Conservation (phyloP, 1,140 invertebrate genomes). For the Pseudomyrmex gracilis region DNA sequence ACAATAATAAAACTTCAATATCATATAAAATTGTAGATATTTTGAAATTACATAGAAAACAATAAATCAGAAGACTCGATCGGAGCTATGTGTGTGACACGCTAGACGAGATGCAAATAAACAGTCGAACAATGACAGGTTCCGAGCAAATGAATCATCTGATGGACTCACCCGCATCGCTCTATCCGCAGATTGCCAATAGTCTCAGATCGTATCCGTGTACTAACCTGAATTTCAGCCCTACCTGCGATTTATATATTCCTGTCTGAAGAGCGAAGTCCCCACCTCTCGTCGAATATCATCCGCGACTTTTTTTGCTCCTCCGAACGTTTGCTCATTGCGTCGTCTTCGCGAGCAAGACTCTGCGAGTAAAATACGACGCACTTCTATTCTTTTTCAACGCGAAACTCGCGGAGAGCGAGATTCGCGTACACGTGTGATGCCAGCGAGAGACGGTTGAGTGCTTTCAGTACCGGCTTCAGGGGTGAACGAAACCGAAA, state of each 20-base stretch:
- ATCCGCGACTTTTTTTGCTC: conserved; percentile 59
- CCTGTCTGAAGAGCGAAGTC: conserved; percentile 55
- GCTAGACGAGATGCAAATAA: neutral
- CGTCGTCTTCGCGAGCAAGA: conserved; percentile 39
- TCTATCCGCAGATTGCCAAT: conserved; percentile 65
- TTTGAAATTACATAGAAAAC: neutral
- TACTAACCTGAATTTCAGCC: conserved; percentile 78
- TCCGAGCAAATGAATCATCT: neutral
- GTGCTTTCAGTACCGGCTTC: conserved; percentile 1
- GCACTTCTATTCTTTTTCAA: conserved; percentile 23
- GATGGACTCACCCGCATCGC: conserved; percentile 73
- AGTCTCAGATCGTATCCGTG: conserved; percentile 61
- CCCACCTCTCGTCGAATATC: conserved; percentile 63
- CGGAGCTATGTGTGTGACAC: neutral
- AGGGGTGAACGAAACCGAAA: neutral
- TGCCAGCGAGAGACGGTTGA: neutral
- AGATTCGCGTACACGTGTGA: neutral
- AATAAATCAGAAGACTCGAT: neutral
- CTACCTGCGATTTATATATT: conserved; percentile 80
- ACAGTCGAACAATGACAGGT: neutral
- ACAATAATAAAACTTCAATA: neutral
- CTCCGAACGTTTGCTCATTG: conserved; percentile 45
- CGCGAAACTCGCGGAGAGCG: conserved; percentile 13
- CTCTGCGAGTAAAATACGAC: conserved; percentile 26
- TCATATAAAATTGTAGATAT: neutral